Conservation (phyloP, 2,888 invertebrate genomes). For the Zootermopsis nevadensis region DNA sequence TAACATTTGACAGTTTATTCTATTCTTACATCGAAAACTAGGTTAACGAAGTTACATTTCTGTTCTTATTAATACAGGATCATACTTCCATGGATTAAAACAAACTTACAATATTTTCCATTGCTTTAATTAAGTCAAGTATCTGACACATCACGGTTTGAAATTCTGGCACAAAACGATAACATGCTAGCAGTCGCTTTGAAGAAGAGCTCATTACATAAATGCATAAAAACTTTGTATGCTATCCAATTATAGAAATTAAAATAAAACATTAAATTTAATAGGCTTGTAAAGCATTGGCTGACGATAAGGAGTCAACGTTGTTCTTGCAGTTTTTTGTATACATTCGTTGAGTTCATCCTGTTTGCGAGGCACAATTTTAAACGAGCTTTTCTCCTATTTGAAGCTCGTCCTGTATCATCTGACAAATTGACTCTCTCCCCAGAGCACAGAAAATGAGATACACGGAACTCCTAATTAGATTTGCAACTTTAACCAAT, state of each 20-base stretch:
- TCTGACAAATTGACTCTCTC: background rate
- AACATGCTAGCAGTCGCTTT: background rate
- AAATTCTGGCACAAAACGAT: too few species aligned
- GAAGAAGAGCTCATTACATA: background rate
- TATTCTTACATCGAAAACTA: too few species aligned
- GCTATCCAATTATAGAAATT: background rate
- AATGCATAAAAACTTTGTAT: background rate
- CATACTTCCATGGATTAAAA: too few species aligned
- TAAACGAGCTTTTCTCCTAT: background rate
- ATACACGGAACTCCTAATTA: slow-evolving; percentile 4
- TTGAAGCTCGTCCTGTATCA: background rate
- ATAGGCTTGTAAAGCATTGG: background rate
- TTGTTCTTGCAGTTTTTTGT: background rate
- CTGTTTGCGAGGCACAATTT: background rate
- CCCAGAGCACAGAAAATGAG: background rate
- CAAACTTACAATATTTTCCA: too few species aligned
- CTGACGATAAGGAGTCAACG: background rate
- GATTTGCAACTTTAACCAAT: slow-evolving; percentile 7
- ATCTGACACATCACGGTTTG: too few species aligned
- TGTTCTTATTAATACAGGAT: too few species aligned
- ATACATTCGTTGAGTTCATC: background rate
- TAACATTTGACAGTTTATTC: too few species aligned
- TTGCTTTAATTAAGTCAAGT: too few species aligned
- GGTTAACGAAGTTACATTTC: too few species aligned
- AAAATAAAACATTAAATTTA: background rate